phyloP scores from a whole-genome alignment of 2,797 vertebrate species.

The Synaphobranchus kaupii region DNA sequence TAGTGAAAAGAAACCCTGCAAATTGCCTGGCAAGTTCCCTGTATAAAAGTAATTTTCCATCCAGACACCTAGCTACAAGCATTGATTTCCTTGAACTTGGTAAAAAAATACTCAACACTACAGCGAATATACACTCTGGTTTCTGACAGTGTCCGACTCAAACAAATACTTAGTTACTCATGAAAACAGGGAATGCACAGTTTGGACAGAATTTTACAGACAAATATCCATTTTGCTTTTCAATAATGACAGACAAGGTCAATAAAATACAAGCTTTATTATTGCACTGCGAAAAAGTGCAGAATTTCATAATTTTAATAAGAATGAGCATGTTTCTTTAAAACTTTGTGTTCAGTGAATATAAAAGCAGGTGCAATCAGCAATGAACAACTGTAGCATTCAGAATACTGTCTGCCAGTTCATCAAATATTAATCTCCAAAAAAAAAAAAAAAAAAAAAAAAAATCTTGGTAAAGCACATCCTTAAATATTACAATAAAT shows the following conservation, averaged over 20 bases:
- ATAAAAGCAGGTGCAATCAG: neutral
- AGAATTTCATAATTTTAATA: neutral
- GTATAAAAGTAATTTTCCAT: neutral
- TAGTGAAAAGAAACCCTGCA: neutral
- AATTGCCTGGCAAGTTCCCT: neutral
- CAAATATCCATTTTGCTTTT: neutral
- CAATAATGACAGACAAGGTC: neutral
- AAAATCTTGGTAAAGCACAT: neutral
- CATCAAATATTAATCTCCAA: neutral
- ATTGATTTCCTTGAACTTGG: neutral
- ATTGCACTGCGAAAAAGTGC: neutral
- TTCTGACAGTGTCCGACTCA: neutral
- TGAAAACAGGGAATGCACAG: neutral
- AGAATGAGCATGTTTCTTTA: neutral
- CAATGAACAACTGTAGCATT: neutral
- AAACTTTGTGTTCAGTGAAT: slow-evolving; percentile 1
- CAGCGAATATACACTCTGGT: neutral
- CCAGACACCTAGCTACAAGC: neutral
- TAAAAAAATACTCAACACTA: neutral
- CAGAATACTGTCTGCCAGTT: neutral
- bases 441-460: neutral
- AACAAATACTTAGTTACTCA: neutral
- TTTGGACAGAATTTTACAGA: neutral
- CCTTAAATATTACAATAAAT: neutral
- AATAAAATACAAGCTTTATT: slow-evolving; percentile 6